Conservation (phyloP, 2,888 invertebrate species). For the Dioctria linearis region DNA sequence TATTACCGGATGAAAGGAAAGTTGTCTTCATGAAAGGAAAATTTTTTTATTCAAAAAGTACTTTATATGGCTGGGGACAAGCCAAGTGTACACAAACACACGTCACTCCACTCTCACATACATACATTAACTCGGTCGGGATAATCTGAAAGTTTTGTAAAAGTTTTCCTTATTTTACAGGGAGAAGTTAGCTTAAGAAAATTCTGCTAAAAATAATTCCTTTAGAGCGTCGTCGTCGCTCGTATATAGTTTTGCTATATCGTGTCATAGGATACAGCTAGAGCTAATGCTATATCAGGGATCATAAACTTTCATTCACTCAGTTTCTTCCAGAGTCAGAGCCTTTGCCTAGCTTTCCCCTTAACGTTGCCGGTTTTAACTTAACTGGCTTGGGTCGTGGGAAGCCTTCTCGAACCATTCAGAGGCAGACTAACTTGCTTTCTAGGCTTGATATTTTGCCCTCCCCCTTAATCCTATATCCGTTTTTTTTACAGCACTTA, state of each 20-base stretch:
- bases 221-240: background rate
- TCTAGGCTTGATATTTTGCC: conserved; percentile 45
- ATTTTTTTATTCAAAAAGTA: conserved; percentile 44
- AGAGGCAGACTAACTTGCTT: background rate
- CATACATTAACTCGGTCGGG: conserved; percentile 23
- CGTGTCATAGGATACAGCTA: background rate
- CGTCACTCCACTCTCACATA: background rate
- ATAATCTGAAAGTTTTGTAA: conserved; percentile 46
- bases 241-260: too few species aligned
- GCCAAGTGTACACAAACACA: conserved; percentile 32
- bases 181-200: conserved; percentile 43
- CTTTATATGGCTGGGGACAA: conserved; percentile 46
- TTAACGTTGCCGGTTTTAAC: background rate
- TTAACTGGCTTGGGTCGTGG: background rate
- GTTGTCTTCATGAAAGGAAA: conserved; percentile 55
- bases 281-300: conserved; percentile 1
- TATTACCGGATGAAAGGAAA: conserved; percentile 58
- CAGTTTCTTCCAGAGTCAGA: background rate
- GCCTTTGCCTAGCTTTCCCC: conserved; percentile 1
- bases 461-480: conserved; percentile 39
- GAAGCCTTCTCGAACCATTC: background rate
- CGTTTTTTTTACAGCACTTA: conserved; percentile 23
- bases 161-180: conserved; percentile 45
- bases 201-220: conserved; percentile 49
- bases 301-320: conserved; percentile 40